Evolutionary conservation across 2,888 invertebrate species (phyloP).

Genomic region (Philaethria dido): DNA sequence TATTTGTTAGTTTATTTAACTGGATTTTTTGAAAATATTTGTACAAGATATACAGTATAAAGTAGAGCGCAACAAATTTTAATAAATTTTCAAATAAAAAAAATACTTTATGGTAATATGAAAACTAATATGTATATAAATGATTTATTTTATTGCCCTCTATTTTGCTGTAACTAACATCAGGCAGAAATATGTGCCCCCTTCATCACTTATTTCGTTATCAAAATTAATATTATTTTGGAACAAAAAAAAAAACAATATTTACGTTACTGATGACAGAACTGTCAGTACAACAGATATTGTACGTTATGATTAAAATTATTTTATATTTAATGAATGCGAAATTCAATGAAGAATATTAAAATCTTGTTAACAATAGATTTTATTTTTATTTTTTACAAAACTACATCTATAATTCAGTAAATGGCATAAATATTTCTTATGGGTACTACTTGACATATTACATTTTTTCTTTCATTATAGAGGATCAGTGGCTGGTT

Average conservation of each 20-base stretch:
- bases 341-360: conserved; percentile 1
- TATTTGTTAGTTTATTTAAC: no score
- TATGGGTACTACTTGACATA: background rate
- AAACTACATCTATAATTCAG: background rate
- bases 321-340: background rate
- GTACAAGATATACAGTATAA: no score
- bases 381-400: background rate
- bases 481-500: conserved; percentile 83
- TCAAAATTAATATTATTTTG: no score
- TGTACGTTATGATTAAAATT: background rate
- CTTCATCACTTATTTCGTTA: no score
- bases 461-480: conserved; percentile 42
- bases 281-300: background rate
- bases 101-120: no score
- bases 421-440: conserved; percentile 3
- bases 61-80: no score
- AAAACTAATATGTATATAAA: no score
- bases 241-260: background rate
- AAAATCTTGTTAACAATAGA: background rate
- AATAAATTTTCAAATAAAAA: no score
- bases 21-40: no score
- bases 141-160: no score
- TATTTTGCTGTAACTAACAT: no score
- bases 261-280: background rate
- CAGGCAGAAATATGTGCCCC: no score